These are phyloP conservation scores for Chiloscyllium punctatum DNA, from an alignment of 2,797 vertebrate species.

Conservation along the genomic window DNA sequence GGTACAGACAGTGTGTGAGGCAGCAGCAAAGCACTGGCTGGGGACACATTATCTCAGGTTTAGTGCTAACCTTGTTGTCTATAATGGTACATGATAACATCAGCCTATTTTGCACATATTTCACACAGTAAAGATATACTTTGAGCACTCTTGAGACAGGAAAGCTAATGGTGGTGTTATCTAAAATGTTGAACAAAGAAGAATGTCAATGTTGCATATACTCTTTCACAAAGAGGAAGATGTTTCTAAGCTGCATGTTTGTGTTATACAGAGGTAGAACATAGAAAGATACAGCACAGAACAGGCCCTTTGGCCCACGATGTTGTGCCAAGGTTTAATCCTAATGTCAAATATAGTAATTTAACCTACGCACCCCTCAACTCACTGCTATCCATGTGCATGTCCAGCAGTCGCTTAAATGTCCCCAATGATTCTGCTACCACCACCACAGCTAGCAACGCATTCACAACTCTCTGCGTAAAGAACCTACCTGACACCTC, in stretches of 20 bases:
- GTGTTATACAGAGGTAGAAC: neutral
- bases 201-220: neutral
- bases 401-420: no score
- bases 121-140: constrained; percentile 5
- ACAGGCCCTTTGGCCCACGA: no score
- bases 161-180: neutral
- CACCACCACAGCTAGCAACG: no score
- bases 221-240: neutral
- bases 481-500: no score
- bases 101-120: constrained; percentile 23
- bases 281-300: no score
- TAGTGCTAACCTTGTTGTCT: constrained; percentile 3
- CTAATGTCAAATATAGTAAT: no score
- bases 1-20: neutral
- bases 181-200: neutral
- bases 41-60: constrained; percentile 25
- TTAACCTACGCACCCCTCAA: no score
- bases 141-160: neutral
- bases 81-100: neutral
- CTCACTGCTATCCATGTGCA: no score
- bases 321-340: no score
- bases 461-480: no score
- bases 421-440: no score
- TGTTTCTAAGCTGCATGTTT: neutral
- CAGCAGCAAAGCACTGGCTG: neutral